Conservation (phyloP, 2,888 invertebrate genomes). For the Exocentrus adspersus region DNA sequence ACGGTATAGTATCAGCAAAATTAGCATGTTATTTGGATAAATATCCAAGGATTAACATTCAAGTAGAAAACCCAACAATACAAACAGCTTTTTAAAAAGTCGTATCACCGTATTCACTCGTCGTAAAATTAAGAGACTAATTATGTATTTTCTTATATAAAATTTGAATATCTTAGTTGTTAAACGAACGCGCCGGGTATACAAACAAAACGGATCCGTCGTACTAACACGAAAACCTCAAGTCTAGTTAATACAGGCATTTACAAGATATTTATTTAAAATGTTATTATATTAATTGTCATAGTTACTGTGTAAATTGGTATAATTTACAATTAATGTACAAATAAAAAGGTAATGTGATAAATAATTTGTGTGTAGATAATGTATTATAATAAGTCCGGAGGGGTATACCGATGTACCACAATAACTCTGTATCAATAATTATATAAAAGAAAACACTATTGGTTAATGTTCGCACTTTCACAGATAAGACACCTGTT, state of each 20-base stretch:
- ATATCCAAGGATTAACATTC: constrained; percentile 45
- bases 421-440: constrained; percentile 34
- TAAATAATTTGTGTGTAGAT: constrained; percentile 42
- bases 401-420: constrained; percentile 44
- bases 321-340: constrained; percentile 42
- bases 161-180: constrained; percentile 16
- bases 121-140: constrained; percentile 29
- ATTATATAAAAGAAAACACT: constrained; percentile 40
- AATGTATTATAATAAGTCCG: constrained; percentile 44
- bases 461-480: constrained; percentile 40
- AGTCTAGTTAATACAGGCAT: constrained; percentile 9
- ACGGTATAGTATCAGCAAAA: constrained; percentile 29
- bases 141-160: constrained; percentile 22
- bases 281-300: constrained; percentile 10
- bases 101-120: constrained; percentile 49
- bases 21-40: constrained; percentile 23
- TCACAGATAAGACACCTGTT: constrained; percentile 47
- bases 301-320: constrained; percentile 29
- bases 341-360: constrained; percentile 44
- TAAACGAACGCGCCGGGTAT: constrained; percentile 6
- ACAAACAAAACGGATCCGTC: constrained; percentile 14
- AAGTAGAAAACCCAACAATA: constrained; percentile 51
- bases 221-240: constrained; percentile 19
- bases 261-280: constrained; percentile 28
- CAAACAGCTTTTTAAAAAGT: constrained; percentile 47